A percentile compares a stretch with the other conserved stretches of the same genome.
These are phyloP conservation scores for Prosapia bicincta DNA, from an alignment of 2,888 invertebrate species.

Conservation along the genomic window DNA sequence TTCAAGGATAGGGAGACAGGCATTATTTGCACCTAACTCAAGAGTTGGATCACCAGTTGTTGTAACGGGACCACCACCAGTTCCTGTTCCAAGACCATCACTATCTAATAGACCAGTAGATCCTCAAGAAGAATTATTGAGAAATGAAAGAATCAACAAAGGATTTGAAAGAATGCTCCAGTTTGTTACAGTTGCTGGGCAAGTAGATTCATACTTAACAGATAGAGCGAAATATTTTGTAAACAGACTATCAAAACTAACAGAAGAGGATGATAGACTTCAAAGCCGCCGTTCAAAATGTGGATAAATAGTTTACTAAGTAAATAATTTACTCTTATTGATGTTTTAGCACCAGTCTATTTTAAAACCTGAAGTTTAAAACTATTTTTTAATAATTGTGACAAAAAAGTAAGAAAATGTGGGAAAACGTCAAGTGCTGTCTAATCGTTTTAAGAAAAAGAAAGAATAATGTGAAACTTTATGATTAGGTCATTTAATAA, in stretches of 20 bases:
- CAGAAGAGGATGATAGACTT: constrained; percentile 11
- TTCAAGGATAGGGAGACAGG: neutral
- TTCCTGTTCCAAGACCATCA: neutral
- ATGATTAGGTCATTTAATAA: no score
- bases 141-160: constrained; percentile 1
- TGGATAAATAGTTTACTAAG: no score
- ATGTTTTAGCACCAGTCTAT: no score
- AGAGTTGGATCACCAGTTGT: neutral
- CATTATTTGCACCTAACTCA: neutral
- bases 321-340: no score
- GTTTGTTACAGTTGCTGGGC: constrained; percentile 12
- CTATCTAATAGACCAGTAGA: neutral
- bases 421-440: no score
- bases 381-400: no score
- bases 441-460: no score
- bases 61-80: neutral
- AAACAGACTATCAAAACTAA: neutral
- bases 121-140: neutral
- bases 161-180: constrained; percentile 11
- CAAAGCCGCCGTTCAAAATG: neutral
- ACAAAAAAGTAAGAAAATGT: no score
- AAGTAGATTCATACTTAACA: constrained; percentile 16
- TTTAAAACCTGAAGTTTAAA: no score
- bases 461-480: no score
- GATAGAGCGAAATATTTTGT: constrained; percentile 8